Evolutionary conservation across 2,888 invertebrate species (phyloP).

Genomic region (Mechanitis mazaeus): DNA sequence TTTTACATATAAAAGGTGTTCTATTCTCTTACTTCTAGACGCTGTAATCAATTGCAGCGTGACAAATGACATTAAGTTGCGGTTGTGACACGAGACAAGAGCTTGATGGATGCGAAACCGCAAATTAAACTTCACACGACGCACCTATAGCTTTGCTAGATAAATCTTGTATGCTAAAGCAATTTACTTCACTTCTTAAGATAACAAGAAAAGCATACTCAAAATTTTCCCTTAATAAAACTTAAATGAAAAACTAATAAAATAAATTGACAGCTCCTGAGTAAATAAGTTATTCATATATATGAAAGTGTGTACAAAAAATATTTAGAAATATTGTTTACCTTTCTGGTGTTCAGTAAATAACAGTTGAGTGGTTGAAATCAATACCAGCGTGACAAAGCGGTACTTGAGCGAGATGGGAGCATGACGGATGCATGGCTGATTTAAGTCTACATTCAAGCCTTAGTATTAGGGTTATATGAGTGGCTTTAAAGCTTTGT

Average conservation of each 20-base stretch:
- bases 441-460: constrained; percentile 17
- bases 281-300: neutral
- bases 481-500: constrained; percentile 12
- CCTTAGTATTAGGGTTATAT: constrained; percentile 16
- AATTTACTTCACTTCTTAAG: neutral
- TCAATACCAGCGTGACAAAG: constrained; percentile 50
- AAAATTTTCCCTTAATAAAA: neutral
- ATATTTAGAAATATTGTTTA: neutral
- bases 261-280: neutral
- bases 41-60: constrained; percentile 26
- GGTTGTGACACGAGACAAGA: constrained; percentile 22
- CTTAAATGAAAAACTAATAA: neutral
- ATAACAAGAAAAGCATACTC: neutral
- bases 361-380: constrained; percentile 23
- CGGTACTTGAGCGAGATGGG: constrained; percentile 24
- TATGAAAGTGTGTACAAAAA: neutral
- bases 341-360: neutral
- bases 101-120: constrained; percentile 25
- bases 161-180: constrained; percentile 7
- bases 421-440: constrained; percentile 32
- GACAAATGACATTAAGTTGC: constrained; percentile 24
- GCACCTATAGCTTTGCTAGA: constrained; percentile 12
- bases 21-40: constrained; percentile 6
- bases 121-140: constrained; percentile 24
- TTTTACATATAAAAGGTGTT: constrained; percentile 1